A percentile compares a stretch with the other conserved stretches of the same genome.
phyloP scores from a whole-genome alignment of 2,797 vertebrate genomes.

The Smutsia temminckii region DNA sequence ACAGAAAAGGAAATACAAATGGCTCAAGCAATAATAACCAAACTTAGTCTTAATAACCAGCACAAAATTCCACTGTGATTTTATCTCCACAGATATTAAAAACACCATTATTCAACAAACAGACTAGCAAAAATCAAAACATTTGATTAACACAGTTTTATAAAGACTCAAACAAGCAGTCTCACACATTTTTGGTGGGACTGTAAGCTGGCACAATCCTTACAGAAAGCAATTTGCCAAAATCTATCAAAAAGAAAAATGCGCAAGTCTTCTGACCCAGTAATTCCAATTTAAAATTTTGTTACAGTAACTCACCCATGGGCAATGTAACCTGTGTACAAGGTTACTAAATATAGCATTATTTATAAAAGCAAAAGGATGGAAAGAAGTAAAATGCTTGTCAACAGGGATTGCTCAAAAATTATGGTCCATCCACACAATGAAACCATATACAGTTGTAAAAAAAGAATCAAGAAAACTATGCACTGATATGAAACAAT shows the following conservation, averaged over 20 bases:
- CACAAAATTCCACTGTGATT: constrained; percentile 23
- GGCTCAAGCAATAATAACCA: not conserved
- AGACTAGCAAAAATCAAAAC: constrained; percentile 10
- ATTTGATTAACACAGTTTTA: not conserved
- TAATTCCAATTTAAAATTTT: constrained; percentile 29
- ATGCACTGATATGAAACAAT: not conserved
- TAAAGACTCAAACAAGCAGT: not conserved
- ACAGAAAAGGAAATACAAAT: constrained; percentile 49
- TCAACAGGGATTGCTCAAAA: constrained; percentile 5
- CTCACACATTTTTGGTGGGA: not conserved
- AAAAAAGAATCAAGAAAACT: not conserved
- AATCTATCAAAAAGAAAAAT: constrained; percentile 50
- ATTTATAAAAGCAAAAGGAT: not conserved
- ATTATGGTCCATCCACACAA: not conserved
- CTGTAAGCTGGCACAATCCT: not conserved
- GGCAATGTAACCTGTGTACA: not conserved
- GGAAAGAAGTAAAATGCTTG: not conserved
- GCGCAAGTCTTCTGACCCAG: not conserved
- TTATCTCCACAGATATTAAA: constrained; percentile 7
- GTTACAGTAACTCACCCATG: constrained; percentile 10
- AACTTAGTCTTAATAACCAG: constrained; percentile 18
- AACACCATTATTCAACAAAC: not conserved
- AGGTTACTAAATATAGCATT: constrained; percentile 14
- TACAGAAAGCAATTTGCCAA: not conserved
- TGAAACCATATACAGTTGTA: not conserved